Conservation (phyloP, 2,888 invertebrate species). For the Bugulina stolonifera region DNA sequence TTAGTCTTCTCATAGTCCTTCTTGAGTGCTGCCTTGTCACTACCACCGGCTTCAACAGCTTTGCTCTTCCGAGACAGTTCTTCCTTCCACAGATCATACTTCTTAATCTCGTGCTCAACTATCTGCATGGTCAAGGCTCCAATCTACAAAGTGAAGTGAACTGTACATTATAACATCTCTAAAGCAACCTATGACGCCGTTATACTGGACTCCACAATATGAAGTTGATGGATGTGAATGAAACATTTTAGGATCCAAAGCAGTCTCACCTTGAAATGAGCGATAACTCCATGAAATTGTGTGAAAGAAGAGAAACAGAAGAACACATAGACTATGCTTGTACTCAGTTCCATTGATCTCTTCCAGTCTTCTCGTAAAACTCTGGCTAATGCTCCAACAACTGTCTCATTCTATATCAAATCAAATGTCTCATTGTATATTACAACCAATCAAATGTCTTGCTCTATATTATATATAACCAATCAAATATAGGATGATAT, state of each 20-base stretch:
- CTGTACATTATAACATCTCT: no score
- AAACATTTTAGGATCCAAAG: no score
- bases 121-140: conserved; percentile 95
- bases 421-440: no score
- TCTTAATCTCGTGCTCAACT: conserved; percentile 84
- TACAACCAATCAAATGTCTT: no score
- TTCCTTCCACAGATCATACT: conserved; percentile 81
- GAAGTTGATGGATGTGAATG: no score
- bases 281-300: conserved; percentile 86
- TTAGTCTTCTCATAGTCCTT: conserved; percentile 74
- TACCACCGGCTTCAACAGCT: conserved; percentile 31
- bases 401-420: conserved; percentile 61
- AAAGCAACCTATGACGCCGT: no score
- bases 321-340: conserved; percentile 92
- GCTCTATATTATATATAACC: no score
- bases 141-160: conserved; percentile 37
- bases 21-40: conserved; percentile 51
- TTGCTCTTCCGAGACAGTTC: conserved; percentile 52
- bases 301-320: conserved; percentile 94
- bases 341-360: conserved; percentile 88
- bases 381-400: conserved; percentile 87
- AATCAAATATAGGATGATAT: no score
- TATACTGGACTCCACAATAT: no score
- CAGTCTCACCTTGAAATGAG: conserved; percentile 83
- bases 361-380: conserved; percentile 97